These are phyloP conservation scores for Triplophysa yarkandensis DNA, from an alignment of 2,797 vertebrate species.

Conservation along the genomic window DNA sequence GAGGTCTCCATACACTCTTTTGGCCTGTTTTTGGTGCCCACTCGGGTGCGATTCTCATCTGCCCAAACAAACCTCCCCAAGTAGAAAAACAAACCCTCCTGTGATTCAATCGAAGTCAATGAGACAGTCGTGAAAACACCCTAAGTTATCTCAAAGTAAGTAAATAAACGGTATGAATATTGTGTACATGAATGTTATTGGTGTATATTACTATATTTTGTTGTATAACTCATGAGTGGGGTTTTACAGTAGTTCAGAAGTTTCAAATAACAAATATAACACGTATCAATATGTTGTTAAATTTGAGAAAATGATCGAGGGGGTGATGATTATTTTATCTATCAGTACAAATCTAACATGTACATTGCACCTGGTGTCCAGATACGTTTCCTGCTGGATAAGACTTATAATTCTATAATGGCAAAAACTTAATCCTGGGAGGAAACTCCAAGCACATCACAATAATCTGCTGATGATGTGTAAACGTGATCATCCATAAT, in stretches of 20 bases:
- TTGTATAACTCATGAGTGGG: constrained; percentile 23
- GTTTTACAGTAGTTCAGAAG: neutral
- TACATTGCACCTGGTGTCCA: neutral
- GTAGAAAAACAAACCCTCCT: too few relatives aligned
- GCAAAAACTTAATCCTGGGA: neutral
- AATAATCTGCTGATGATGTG: neutral
- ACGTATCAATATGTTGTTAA: neutral
- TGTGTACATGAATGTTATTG: too few relatives aligned
- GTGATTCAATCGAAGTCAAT: too few relatives aligned
- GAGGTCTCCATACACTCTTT: too few relatives aligned
- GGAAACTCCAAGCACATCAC: neutral
- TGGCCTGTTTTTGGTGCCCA: too few relatives aligned
- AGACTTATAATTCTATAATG: neutral
- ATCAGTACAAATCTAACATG: neutral
- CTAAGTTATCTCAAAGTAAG: too few relatives aligned
- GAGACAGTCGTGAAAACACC: too few relatives aligned
- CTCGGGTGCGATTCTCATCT: too few relatives aligned
- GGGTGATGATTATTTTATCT: constrained; percentile 1
- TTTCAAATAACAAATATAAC: neutral
- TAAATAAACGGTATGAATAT: too few relatives aligned
- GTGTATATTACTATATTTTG: too few relatives aligned
- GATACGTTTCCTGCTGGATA: constrained; percentile 8
- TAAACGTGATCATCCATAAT: neutral
- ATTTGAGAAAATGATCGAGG: constrained; percentile 1
- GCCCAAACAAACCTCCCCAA: too few relatives aligned